Evolutionary conservation across 1,140 invertebrate species (phyloP).

Genomic region (Zaprionus camerounensis): DNA sequence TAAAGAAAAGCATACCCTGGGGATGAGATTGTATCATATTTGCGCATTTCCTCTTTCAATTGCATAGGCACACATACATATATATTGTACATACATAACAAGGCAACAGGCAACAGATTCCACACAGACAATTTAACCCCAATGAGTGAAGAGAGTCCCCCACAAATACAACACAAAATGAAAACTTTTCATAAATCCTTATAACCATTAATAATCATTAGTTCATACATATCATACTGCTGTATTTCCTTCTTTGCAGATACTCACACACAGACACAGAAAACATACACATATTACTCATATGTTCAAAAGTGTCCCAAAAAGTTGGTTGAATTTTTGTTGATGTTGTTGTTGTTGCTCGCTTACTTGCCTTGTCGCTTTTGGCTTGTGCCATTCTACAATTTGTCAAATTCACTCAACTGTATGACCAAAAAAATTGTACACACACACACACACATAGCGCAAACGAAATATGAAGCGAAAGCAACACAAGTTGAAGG

Average conservation of each 20-base stretch:
- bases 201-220: slow-evolving; percentile 79
- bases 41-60: slow-evolving; percentile 54
- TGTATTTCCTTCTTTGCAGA: slow-evolving; percentile 26
- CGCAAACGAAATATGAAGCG: slow-evolving; percentile 54
- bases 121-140: slow-evolving; percentile 61
- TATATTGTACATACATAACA: background rate
- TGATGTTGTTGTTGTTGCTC: slow-evolving; percentile 13
- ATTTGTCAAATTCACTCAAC: slow-evolving; percentile 81
- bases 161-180: slow-evolving; percentile 31
- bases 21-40: background rate
- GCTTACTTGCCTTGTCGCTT: slow-evolving; percentile 10
- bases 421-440: slow-evolving; percentile 49
- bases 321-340: slow-evolving; percentile 22
- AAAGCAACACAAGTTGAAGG: slow-evolving; percentile 33
- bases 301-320: slow-evolving; percentile 26
- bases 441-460: slow-evolving; percentile 9
- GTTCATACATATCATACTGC: slow-evolving; percentile 48
- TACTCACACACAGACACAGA: background rate
- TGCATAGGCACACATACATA: slow-evolving; percentile 11
- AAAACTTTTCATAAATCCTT: slow-evolving; percentile 69
- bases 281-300: slow-evolving; percentile 27
- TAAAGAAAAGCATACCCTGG: background rate
- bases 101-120: slow-evolving; percentile 55
- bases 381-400: slow-evolving; percentile 63
- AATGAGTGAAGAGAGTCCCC: slow-evolving; percentile 1